Conservation (phyloP, 2,797 vertebrate species). For the Helarctos malayanus region DNA sequence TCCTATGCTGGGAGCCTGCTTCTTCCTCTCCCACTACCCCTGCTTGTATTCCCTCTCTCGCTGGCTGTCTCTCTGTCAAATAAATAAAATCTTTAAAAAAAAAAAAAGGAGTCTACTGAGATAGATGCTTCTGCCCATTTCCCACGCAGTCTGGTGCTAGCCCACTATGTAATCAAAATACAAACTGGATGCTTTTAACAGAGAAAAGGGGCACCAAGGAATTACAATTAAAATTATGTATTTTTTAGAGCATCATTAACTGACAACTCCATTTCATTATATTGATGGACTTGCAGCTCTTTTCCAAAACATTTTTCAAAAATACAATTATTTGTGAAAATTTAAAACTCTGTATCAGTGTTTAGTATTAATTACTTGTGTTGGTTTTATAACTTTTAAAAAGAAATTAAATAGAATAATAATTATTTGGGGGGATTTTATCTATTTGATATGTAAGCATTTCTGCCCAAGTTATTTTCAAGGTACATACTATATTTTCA, state of each 20-base stretch:
- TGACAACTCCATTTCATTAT: not conserved
- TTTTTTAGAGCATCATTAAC: constrained; percentile 8
- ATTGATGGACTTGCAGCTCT: not conserved
- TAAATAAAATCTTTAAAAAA: too few relatives aligned
- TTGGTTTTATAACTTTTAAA: not conserved
- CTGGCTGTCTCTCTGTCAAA: too few relatives aligned
- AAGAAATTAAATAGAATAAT: not conserved
- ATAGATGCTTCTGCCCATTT: not conserved
- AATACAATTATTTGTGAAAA: not conserved
- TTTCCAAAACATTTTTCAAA: not conserved
- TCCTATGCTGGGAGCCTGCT: too few relatives aligned
- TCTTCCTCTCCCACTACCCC: too few relatives aligned
- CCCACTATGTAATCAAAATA: not conserved
- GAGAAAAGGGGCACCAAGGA: not conserved
- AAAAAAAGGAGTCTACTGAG: not conserved
- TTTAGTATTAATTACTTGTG: not conserved
- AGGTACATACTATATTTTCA: not conserved
- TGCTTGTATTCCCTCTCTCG: too few relatives aligned
- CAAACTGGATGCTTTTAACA: not conserved
- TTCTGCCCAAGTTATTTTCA: constrained; percentile 37
- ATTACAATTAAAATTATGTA: not conserved
- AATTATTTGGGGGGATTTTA: not conserved
- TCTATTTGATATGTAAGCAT: not conserved
- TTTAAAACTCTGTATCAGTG: not conserved
- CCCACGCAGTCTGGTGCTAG: not conserved